Conservation (phyloP, 2,797 vertebrate species). For the Fringilla coelebs region DNA sequence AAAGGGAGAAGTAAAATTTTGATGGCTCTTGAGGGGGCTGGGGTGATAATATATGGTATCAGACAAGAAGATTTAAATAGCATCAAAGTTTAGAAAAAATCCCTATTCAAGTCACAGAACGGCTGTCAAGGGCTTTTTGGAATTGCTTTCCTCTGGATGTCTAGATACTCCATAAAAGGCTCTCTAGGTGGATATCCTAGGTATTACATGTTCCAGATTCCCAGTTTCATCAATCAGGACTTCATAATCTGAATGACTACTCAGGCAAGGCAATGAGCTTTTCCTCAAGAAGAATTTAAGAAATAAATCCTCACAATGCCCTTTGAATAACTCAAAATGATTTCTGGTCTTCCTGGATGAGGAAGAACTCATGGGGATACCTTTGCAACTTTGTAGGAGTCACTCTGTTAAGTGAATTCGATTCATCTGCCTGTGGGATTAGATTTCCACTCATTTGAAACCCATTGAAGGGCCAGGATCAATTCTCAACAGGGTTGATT, state of each 20-base stretch:
- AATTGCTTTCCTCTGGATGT: neutral
- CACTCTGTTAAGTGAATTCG: neutral
- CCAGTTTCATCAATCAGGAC: neutral
- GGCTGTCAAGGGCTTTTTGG: rapidly evolving
- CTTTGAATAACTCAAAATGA: neutral
- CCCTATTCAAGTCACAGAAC: neutral
- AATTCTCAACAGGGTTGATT: neutral
- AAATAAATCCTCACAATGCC: neutral
- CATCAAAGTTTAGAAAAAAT: neutral
- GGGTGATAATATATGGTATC: neutral
- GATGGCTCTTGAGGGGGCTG: neutral
- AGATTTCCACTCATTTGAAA: neutral
- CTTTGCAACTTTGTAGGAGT: neutral
- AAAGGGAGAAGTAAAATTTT: neutral
- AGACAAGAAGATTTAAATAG: neutral
- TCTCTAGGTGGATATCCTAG: neutral
- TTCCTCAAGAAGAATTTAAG: neutral
- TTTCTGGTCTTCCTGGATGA: neutral
- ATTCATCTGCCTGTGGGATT: neutral
- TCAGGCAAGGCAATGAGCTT: neutral
- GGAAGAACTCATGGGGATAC: neutral
- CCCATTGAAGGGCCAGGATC: neutral
- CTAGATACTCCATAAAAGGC: neutral
- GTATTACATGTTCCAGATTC: neutral
- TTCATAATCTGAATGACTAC: neutral